Conservation (phyloP, 2,797 vertebrate species). For the Myotis vivesi region DNA sequence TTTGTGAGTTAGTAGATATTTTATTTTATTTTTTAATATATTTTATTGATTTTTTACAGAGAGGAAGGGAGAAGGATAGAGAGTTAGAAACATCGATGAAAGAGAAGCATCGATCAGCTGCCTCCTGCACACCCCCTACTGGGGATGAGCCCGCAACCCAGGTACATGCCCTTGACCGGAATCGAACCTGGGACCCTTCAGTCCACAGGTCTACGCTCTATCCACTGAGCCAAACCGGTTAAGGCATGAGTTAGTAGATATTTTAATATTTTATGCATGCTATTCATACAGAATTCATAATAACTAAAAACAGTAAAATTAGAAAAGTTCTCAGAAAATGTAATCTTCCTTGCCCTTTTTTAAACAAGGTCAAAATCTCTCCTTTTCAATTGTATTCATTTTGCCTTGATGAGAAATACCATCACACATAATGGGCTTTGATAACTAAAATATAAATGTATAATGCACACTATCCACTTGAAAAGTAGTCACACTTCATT, state of each 20-base stretch:
- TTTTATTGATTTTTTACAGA: too few relatives aligned
- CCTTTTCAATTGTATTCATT: background rate
- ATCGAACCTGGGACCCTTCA: too few relatives aligned
- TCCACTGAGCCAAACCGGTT: too few relatives aligned
- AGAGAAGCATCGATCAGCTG: too few relatives aligned
- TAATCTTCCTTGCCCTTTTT: background rate
- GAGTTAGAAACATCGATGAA: too few relatives aligned
- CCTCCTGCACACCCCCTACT: too few relatives aligned
- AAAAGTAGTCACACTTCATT: background rate
- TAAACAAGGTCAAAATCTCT: background rate
- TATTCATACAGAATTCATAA: background rate
- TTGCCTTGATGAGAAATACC: background rate
- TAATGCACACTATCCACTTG: background rate
- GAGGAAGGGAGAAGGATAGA: too few relatives aligned
- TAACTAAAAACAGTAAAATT: background rate
- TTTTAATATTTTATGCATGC: background rate
- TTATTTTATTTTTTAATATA: background rate
- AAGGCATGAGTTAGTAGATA: background rate
- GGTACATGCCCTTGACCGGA: too few relatives aligned
- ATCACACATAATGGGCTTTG: background rate
- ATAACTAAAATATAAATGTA: background rate
- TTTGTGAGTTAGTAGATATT: background rate
- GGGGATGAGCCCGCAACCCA: too few relatives aligned
- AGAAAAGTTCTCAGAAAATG: constrained; percentile 16
- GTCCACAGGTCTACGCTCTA: too few relatives aligned